phyloP scores from a whole-genome alignment of 2,888 invertebrate genomes.

The Podotricha telesiphe region DNA sequence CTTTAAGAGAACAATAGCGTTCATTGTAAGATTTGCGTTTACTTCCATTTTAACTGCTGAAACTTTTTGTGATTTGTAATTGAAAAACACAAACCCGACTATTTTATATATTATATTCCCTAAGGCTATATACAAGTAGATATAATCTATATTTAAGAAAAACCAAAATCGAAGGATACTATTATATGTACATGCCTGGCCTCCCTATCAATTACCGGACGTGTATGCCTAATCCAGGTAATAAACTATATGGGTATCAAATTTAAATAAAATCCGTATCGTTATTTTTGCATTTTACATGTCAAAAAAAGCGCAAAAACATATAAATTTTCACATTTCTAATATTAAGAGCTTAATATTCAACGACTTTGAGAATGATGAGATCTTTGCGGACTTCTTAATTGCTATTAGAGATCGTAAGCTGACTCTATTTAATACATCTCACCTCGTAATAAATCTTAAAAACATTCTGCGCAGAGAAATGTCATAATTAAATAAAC shows the following conservation, averaged over 20 bases:
- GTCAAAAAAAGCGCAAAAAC: neutral
- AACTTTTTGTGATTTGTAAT: constrained; percentile 34
- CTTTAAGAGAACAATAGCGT: constrained; percentile 44
- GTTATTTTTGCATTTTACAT: neutral
- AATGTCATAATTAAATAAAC: constrained; percentile 24
- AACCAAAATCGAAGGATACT: too few species aligned
- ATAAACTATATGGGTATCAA: neutral
- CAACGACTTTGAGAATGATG: neutral
- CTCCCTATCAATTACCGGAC: neutral
- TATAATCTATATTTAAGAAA: too few species aligned
- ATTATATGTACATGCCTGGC: too few species aligned
- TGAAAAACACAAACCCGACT: constrained; percentile 2
- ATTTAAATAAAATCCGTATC: neutral
- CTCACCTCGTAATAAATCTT: neutral
- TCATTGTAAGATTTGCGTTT: constrained; percentile 40
- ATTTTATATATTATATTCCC: neutral
- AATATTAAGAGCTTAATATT: neutral
- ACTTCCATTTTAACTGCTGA: constrained; percentile 38
- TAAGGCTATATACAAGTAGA: neutral
- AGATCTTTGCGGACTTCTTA: neutral
- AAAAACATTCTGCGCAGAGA: neutral
- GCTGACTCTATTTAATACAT: neutral
- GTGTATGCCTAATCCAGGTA: neutral
- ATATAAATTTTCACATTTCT: neutral
- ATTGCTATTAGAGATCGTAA: constrained; percentile 5